These are phyloP conservation scores for Watsonalla binaria DNA, from an alignment of 2,888 invertebrate genomes.

Conservation along the genomic window DNA sequence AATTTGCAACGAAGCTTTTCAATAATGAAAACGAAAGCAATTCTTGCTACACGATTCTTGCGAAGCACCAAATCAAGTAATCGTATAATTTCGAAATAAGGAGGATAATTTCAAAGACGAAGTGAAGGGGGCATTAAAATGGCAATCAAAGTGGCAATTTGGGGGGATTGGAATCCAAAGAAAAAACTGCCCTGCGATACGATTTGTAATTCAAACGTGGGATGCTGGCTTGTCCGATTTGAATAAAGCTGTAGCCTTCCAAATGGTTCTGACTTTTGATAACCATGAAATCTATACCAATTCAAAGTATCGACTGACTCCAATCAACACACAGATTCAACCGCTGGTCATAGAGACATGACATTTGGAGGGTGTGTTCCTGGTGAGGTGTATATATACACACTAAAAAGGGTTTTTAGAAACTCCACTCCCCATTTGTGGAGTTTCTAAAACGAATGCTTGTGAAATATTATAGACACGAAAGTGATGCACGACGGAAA, in stretches of 20 bases:
- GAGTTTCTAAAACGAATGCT: no score
- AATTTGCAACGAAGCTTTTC: not conserved
- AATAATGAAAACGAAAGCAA: not conserved
- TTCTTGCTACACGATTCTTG: not conserved
- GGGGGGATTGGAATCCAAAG: slow-evolving; percentile 59
- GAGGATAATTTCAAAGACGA: slow-evolving; percentile 49
- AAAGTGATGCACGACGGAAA: no score
- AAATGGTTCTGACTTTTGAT: not conserved
- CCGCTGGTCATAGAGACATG: no score
- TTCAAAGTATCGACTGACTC: no score
- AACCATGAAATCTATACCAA: not conserved
- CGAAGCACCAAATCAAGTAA: not conserved
- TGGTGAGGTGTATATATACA: no score
- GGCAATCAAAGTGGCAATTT: slow-evolving; percentile 73
- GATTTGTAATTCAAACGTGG: slow-evolving; percentile 75
- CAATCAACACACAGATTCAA: no score
- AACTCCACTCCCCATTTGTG: no score
- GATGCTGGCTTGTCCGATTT: slow-evolving; percentile 64
- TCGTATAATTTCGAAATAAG: slow-evolving; percentile 37
- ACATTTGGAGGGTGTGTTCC: no score
- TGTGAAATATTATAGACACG: no score
- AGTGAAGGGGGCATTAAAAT: slow-evolving; percentile 62
- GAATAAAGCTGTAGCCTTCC: slow-evolving; percentile 44
- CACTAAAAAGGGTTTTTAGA: no score
- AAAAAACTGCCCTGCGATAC: slow-evolving; percentile 69